A percentile compares a stretch with the other conserved stretches of the same genome.
These are phyloP conservation scores for fruit fly (Drosophila melanogaster) DNA, from an alignment of 1,140 invertebrate genomes.

Conservation along the genomic window Release_6_plus_ISO1_MT NT_033779.5:2308501-2309000, in stretches of 20 bases:
- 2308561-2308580: constrained; percentile 21
- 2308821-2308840: background rate
- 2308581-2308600: constrained; percentile 57
- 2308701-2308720: background rate
- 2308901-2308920: constrained; percentile 62
- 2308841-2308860: background rate
- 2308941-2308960: constrained; percentile 38
- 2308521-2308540: constrained; percentile 86
- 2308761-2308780: no score
- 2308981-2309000: constrained; percentile 12
- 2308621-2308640: constrained; percentile 62
- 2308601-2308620: constrained; percentile 76
- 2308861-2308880: background rate
- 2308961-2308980: constrained; percentile 19
- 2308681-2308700: background rate
- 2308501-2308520: constrained; percentile 89
- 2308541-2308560: no score
- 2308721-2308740: background rate
- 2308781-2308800: no score
- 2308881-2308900: constrained; percentile 77
- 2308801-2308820: no score
- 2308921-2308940: constrained; percentile 36
- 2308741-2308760: no score
- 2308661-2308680: background rate
- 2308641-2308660: constrained; percentile 56